Conservation (phyloP, 1,140 invertebrate species). For the Macrosteles quadrilineatus region DNA sequence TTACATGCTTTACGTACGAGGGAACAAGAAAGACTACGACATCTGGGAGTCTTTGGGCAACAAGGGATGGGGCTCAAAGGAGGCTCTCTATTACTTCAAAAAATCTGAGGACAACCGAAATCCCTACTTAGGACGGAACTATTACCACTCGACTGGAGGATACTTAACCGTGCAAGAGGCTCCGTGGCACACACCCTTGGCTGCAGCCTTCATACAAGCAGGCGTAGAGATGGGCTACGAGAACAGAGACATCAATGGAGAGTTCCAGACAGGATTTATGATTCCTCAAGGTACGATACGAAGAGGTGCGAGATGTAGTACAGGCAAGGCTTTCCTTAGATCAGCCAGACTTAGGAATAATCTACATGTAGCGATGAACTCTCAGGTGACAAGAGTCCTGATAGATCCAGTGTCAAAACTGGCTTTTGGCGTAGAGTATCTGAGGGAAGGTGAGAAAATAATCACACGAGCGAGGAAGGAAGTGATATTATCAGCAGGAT, state of each 20-base stretch:
- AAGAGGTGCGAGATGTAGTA: conserved; percentile 71
- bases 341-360: conserved; percentile 80
- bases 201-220: conserved; percentile 83
- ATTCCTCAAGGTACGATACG: conserved; percentile 75
- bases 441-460: conserved; percentile 68
- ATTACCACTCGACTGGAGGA: conserved; percentile 76
- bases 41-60: conserved; percentile 90
- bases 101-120: conserved; percentile 90
- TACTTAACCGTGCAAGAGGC: conserved; percentile 84
- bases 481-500: conserved; percentile 69
- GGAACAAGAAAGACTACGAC: conserved; percentile 93
- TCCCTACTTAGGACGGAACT: conserved; percentile 73
- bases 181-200: conserved; percentile 80
- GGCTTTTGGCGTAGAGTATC: conserved; percentile 84
- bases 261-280: conserved; percentile 86
- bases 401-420: conserved; percentile 79
- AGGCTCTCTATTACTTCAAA: conserved; percentile 88
- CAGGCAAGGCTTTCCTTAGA: conserved; percentile 85
- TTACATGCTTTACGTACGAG: conserved; percentile 96
- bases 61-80: conserved; percentile 86
- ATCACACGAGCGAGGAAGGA: conserved; percentile 76
- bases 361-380: conserved; percentile 82
- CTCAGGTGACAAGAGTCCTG: conserved; percentile 79
- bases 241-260: conserved; percentile 89
- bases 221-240: conserved; percentile 89